phyloP scores from a whole-genome alignment of 2,113 vertebrate species.

The Percina caprodes region DNA sequence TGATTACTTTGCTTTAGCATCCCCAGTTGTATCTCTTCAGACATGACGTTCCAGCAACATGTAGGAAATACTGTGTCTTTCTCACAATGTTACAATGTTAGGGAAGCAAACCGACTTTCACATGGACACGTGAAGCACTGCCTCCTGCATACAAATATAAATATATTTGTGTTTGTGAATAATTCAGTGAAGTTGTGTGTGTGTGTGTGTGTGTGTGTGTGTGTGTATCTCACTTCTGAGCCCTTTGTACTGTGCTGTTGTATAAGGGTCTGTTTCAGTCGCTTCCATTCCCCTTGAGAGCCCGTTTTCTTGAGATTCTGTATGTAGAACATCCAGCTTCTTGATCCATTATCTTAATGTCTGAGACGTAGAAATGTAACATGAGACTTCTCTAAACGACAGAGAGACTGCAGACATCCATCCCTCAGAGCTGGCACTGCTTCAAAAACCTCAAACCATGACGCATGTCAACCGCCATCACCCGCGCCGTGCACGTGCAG shows the following conservation, averaged over 20 bases:
- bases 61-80: too few relatives aligned
- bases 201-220: too few relatives aligned
- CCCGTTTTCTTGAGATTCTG: constrained; percentile 6
- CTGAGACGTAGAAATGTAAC: constrained; percentile 43
- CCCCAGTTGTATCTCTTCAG: too few relatives aligned
- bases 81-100: too few relatives aligned
- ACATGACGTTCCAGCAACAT: too few relatives aligned
- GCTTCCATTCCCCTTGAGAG: not conserved
- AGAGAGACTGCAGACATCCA: constrained; percentile 63
- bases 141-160: too few relatives aligned
- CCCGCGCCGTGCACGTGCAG: constrained; percentile 35
- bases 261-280: not conserved
- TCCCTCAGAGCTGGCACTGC: constrained; percentile 64
- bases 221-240: not conserved
- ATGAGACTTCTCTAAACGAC: constrained; percentile 50
- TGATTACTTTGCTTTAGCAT: too few relatives aligned
- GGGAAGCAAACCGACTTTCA: too few relatives aligned
- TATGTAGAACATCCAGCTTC: constrained; percentile 12
- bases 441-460: constrained; percentile 70
- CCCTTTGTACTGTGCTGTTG: too few relatives aligned
- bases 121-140: too few relatives aligned
- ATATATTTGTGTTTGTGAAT: too few relatives aligned
- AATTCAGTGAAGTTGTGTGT: too few relatives aligned
- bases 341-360: constrained; percentile 55
- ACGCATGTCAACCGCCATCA: constrained; percentile 73